Percentiles rank a stretch among this genome's conserved stretches.
Conservation (phyloP, 2,797 vertebrate species). For the Artibeus lituratus region DNA sequence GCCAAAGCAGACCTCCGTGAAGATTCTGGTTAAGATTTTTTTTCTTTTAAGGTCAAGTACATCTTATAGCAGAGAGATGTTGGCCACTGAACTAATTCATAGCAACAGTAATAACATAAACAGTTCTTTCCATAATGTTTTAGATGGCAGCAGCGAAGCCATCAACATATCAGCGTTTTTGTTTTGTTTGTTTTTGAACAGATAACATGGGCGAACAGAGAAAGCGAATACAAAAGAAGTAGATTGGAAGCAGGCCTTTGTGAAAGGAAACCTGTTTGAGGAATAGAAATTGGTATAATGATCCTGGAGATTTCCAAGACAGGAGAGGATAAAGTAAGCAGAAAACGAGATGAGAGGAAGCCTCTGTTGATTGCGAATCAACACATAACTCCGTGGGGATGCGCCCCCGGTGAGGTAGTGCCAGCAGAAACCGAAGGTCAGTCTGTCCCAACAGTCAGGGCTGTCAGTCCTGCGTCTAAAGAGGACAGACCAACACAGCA, state of each 20-base stretch:
- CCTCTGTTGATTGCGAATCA: constrained; percentile 55
- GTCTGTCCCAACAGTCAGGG: constrained; percentile 28
- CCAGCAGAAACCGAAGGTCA: constrained; percentile 50
- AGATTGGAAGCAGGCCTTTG: constrained; percentile 12
- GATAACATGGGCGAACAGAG: constrained; percentile 10
- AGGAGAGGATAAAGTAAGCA: constrained; percentile 36
- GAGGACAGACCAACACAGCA: constrained; percentile 1
- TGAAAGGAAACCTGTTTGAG: constrained; percentile 36
- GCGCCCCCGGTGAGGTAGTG: constrained; percentile 28
- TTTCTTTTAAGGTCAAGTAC: not conserved
- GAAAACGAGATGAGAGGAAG: constrained; percentile 57
- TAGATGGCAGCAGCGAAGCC: not conserved
- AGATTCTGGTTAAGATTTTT: not conserved
- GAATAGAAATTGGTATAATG: constrained; percentile 36
- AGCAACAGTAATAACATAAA: not conserved
- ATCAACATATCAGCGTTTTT: not conserved
- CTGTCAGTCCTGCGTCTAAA: constrained; percentile 7
- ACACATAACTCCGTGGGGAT: constrained; percentile 53
- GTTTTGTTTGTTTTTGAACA: constrained; percentile 19
- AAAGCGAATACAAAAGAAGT: constrained; percentile 17
- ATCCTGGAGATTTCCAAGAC: constrained; percentile 27
- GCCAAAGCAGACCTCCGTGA: constrained; percentile 40
- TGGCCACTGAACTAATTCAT: not conserved
- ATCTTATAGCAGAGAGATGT: not conserved
- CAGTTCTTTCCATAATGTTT: constrained; percentile 2